A percentile compares a stretch with the other conserved stretches of the same genome.
These are phyloP conservation scores for Notechis scutatus DNA, from an alignment of 2,113 vertebrate genomes.

Conservation along the genomic window DNA sequence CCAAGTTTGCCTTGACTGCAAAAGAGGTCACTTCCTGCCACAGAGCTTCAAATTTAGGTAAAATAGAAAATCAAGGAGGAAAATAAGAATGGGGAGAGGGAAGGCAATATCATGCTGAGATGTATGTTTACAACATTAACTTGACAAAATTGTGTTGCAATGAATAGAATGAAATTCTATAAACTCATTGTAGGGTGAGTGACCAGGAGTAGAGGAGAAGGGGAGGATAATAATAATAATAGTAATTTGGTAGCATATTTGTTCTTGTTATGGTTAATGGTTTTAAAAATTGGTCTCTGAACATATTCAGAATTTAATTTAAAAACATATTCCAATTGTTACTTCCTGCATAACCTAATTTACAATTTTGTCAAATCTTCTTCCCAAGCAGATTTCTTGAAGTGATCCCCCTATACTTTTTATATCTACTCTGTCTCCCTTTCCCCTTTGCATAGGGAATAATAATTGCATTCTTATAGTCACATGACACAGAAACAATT, in stretches of 20 bases:
- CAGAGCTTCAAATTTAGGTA: conserved; percentile 55
- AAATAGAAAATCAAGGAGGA: conserved; percentile 1
- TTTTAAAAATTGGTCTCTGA: not conserved
- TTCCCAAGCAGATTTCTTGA: not conserved
- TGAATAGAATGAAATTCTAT: not conserved
- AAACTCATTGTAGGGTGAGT: not conserved
- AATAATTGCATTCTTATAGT: not conserved
- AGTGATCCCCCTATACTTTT: not conserved
- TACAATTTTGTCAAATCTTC: not conserved
- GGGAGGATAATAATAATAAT: not conserved
- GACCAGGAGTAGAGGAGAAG: not conserved
- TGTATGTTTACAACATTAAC: not conserved
- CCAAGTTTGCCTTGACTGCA: conserved; percentile 32
- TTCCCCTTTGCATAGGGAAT: not conserved
- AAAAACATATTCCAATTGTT: not conserved
- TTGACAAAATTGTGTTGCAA: not conserved
- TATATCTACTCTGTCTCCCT: not conserved
- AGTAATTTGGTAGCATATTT: not conserved
- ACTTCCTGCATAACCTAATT: not conserved
- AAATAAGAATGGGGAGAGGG: not conserved
- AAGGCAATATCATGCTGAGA: not conserved
- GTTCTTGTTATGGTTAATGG: not conserved
- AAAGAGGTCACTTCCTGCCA: conserved; percentile 56
- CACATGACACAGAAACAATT: not conserved
- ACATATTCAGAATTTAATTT: not conserved